Evolutionary conservation across 2,113 vertebrate genomes (phyloP).

Genomic region (Ceuthmochares aereus): DNA sequence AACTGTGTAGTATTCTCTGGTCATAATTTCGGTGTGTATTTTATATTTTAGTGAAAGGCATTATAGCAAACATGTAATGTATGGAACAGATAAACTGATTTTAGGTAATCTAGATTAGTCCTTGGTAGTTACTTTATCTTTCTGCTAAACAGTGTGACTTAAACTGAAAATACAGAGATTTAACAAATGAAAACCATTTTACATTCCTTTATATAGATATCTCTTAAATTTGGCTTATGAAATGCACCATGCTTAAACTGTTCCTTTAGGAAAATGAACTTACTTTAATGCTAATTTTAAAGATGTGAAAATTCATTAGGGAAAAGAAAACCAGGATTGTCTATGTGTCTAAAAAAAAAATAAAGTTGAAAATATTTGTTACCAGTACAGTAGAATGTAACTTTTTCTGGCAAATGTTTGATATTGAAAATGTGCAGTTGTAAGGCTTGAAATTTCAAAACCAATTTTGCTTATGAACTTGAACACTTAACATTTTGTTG

Average conservation of each 20-base stretch:
- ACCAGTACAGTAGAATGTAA: background rate
- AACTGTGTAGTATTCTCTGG: slow-evolving; percentile 4
- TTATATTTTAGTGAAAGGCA: background rate
- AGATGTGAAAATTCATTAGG: background rate
- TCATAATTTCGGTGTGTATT: slow-evolving; percentile 19
- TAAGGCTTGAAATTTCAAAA: background rate
- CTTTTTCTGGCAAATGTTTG: background rate
- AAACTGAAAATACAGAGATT: slow-evolving; percentile 28
- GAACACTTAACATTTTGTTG: background rate
- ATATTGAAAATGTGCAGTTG: background rate
- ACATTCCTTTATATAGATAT: background rate
- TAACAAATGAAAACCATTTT: background rate
- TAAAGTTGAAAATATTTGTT: background rate
- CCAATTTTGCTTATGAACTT: background rate
- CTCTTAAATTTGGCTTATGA: background rate
- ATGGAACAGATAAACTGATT: background rate
- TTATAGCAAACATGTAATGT: background rate
- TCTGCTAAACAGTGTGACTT: background rate
- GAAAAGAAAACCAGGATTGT: background rate
- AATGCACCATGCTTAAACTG: background rate
- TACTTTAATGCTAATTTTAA: background rate
- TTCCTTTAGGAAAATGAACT: slow-evolving; percentile 1
- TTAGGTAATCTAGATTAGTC: background rate
- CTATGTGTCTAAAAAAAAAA: background rate
- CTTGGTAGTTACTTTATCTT: background rate